A percentile compares a stretch with the other conserved stretches of the same genome.
Conservation (phyloP, 1,140 invertebrate species). For the Drosophila arizonae region DNA sequence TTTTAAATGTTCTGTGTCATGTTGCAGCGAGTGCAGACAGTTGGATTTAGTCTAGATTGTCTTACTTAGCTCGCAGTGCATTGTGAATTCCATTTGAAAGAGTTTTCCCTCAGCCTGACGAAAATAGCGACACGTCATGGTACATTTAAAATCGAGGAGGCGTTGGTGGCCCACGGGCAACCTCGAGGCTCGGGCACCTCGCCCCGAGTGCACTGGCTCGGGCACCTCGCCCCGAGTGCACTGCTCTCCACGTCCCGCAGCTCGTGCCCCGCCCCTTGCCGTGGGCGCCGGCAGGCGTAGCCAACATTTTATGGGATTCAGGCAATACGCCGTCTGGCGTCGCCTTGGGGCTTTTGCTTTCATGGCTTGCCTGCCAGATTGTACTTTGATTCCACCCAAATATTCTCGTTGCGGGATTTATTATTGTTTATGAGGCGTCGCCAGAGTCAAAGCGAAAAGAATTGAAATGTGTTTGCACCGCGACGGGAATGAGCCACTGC, state of each 20-base stretch:
- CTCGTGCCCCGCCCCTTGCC: too few species aligned
- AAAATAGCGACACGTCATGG: conserved; percentile 75
- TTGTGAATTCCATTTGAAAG: conserved; percentile 64
- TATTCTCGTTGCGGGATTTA: conserved; percentile 54
- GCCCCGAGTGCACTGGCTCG: neutral
- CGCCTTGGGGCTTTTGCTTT: conserved; percentile 27
- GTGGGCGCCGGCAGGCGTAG: conserved; percentile 16
- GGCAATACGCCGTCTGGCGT: conserved; percentile 44
- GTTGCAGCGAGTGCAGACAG: conserved; percentile 59
- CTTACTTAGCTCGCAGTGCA: conserved; percentile 21
- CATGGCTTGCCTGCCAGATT: conserved; percentile 26
- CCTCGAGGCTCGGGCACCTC: too few species aligned
- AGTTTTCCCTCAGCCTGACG: conserved; percentile 50
- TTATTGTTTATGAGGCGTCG: conserved; percentile 78
- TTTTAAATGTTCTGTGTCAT: conserved; percentile 69
- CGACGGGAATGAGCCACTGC: conserved; percentile 42
- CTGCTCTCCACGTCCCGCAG: too few species aligned
- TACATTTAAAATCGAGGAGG: conserved; percentile 70
- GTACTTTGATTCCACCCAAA: conserved; percentile 29
- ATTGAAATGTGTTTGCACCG: conserved; percentile 62
- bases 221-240: neutral
- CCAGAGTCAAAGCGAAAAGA: conserved; percentile 58
- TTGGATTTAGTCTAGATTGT: conserved; percentile 28
- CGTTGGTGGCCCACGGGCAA: conserved; percentile 28
- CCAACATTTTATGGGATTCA: conserved; percentile 64